Evolutionary conservation across 2,797 vertebrate genomes (phyloP).

Genomic region (Tapera naevia): DNA sequence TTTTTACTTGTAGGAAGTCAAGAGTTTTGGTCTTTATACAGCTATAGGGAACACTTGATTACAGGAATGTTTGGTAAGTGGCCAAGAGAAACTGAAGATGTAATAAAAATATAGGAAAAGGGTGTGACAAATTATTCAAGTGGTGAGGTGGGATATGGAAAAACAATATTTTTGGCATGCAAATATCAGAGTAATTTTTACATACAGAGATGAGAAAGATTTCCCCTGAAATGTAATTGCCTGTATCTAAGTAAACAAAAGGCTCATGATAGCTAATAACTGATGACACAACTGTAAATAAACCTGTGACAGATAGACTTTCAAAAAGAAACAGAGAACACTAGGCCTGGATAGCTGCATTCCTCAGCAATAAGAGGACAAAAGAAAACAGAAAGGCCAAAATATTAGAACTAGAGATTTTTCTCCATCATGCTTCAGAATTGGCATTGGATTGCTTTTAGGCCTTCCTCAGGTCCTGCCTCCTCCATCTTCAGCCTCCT

Average conservation of each 20-base stretch:
- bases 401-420: not conserved
- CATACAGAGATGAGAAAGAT: not conserved
- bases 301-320: not conserved
- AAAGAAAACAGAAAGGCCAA: not conserved
- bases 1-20: not conserved
- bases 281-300: not conserved
- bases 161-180: not conserved
- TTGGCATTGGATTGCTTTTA: not conserved
- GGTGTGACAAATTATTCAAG: not conserved
- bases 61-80: not conserved
- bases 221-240: not conserved
- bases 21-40: not conserved
- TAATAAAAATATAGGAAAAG: not conserved
- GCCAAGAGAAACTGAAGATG: not conserved
- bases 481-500: not conserved
- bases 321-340: not conserved
- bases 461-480: not conserved
- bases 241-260: not conserved
- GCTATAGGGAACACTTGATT: not conserved
- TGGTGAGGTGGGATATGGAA: not conserved
- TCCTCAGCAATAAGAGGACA: not conserved
- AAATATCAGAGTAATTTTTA: not conserved
- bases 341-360: not conserved
- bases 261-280: not conserved
- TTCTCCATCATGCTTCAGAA: not conserved